Base-by-base conservation (phyloP, 2,113 vertebrate species). In the Phalacrocorax carbo region DNA sequence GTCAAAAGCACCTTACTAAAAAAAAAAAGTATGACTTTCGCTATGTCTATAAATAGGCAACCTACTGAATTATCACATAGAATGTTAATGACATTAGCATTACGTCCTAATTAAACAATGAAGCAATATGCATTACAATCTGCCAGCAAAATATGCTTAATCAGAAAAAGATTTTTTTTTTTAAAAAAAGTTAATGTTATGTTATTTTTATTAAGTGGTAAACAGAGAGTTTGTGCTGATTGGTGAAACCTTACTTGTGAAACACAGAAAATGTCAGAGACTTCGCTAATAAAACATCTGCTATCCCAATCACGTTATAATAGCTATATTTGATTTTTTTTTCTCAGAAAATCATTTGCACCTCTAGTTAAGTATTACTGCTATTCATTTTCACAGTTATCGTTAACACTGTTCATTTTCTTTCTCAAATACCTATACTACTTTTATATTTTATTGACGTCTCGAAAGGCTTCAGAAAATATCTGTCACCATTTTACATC, bases 61-160 rank as follows among this genome's bases (percentile, higher is more conserved):
- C 60, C 73, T 76, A 92, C 54, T 96, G 75, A 79, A 87, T 93
- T 93, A 97, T 86, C 86, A 34, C 66, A 80, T 5, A 84, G 96
- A 90, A 97, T 78, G 86, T 84, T 96, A 98, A 97, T 96, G 85
- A 58, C 94, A 97, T 97, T 95, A 94, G 75, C 91, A 97, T 97
- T 97, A 96, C 87, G 86, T 91, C 86, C 61, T 94, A 98, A 97
- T 97, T 97, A 97, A 97, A 97, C 81, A 97, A 98, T 85, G 94
- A 96, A 95, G 93, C 46, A 82, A 92, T 91, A 96, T 55, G 87
- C 78, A 89, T 83, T 87, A 83, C 60, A 95, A 87, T 91, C 86
- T 97, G 82, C 88, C 88, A 91, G 80, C 42, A 88, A 97, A 97
- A 90, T 65, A 86, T 46, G 69, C 44, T 76, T 81, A 97, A 96